A percentile compares a stretch with the other conserved stretches of the same genome.
phyloP scores from a whole-genome alignment of 2,888 invertebrate species.

The Drosophila birchii region DNA sequence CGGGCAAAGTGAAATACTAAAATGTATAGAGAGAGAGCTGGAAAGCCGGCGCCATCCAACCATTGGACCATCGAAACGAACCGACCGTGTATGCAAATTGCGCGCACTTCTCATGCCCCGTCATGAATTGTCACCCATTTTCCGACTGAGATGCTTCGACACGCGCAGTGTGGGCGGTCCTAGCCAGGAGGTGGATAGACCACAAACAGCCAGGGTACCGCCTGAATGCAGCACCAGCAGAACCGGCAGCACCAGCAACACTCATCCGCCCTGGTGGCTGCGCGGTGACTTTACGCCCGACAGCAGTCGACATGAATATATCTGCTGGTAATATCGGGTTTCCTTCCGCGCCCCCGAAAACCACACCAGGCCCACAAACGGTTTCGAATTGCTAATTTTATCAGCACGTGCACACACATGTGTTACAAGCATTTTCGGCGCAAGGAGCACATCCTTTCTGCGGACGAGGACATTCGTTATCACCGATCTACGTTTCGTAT shows the following conservation, averaged over 20 bases:
- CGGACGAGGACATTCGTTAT: conserved; percentile 42
- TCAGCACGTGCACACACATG: conserved; percentile 59
- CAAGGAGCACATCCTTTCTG: conserved; percentile 36
- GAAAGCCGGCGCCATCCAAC: conserved; percentile 16
- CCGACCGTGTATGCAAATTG: conserved; percentile 77
- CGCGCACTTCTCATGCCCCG: conserved; percentile 69
- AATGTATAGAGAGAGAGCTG: conserved; percentile 9
- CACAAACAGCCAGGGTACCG: conserved; percentile 50
- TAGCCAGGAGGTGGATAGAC: conserved; percentile 34
- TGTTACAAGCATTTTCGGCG: conserved; percentile 38
- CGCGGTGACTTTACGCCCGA: conserved; percentile 43
- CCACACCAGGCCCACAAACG: conserved; percentile 53
- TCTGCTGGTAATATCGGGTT: conserved; percentile 76
- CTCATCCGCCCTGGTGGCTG: conserved; percentile 53
- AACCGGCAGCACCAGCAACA: conserved; percentile 29
- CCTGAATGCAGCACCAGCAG: conserved; percentile 34
- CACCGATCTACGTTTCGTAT: conserved; percentile 50
- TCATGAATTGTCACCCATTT: conserved; percentile 81
- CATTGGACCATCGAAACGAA: conserved; percentile 47
- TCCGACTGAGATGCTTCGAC: conserved; percentile 78
- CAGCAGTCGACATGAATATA: conserved; percentile 72
- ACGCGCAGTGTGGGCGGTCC: conserved; percentile 53
- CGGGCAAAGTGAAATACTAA: conserved; percentile 7
- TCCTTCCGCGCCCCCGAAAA: conserved; percentile 38
- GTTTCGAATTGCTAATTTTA: conserved; percentile 79